Conservation (phyloP, 1,140 invertebrate genomes). For the Danaus melanippus region DNA sequence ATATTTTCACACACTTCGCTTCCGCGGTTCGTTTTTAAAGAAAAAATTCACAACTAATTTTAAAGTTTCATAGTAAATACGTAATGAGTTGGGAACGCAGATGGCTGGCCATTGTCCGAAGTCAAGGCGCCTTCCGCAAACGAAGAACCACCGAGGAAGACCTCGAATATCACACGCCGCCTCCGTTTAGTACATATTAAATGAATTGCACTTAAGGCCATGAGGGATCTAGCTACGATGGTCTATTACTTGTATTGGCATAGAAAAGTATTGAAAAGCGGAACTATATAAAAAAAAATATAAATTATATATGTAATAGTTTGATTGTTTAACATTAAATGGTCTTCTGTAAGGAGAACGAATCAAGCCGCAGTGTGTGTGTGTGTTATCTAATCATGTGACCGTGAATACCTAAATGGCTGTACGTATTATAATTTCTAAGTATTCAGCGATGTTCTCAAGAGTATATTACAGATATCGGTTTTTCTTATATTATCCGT, state of each 20-base stretch:
- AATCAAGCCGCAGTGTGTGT: no score
- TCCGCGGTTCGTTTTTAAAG: constrained; percentile 20
- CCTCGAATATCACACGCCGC: constrained; percentile 35
- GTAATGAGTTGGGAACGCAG: constrained; percentile 63
- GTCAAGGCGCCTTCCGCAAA: constrained; percentile 53
- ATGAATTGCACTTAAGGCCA: constrained; percentile 22
- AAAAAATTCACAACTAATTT: constrained; percentile 27
- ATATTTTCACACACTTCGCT: constrained; percentile 18
- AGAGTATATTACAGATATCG: no score
- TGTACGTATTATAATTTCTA: no score
- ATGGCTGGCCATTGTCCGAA: constrained; percentile 60
- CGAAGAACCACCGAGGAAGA: constrained; percentile 35
- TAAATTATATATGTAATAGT: no score
- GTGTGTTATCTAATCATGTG: no score
- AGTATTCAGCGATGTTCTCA: no score
- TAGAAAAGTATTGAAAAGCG: constrained; percentile 65
- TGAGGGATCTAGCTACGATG: constrained; percentile 32
- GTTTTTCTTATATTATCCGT: no score
- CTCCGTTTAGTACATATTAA: constrained; percentile 31
- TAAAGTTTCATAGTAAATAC: constrained; percentile 58
- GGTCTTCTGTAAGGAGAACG: no score
- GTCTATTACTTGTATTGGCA: constrained; percentile 40
- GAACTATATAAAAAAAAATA: constrained; percentile 27
- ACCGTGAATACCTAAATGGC: no score
- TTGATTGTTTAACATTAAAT: no score